Conservation (phyloP, 2,113 vertebrate species). For the Sialia sialis region DNA sequence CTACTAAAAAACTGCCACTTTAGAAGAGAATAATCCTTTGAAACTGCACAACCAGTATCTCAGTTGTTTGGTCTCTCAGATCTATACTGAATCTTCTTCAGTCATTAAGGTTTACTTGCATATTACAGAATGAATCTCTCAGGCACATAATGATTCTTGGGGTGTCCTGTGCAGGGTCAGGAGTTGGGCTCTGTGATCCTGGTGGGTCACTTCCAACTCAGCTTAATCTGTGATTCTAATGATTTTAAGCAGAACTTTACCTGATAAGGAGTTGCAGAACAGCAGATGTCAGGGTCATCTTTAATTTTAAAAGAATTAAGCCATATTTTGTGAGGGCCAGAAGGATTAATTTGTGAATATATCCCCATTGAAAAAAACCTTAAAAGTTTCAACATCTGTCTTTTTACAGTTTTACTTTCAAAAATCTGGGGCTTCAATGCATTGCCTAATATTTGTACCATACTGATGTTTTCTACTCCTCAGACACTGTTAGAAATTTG, state of each 20-base stretch:
- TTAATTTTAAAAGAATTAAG: slow-evolving; percentile 75
- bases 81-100: slow-evolving; percentile 66
- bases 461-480: slow-evolving; percentile 75
- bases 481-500: slow-evolving; percentile 71
- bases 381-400: slow-evolving; percentile 57
- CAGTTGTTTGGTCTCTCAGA: slow-evolving; percentile 65
- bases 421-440: slow-evolving; percentile 56
- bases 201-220: neutral
- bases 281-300: slow-evolving; percentile 76
- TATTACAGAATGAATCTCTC: slow-evolving; percentile 69
- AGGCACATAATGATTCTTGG: neutral
- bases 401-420: slow-evolving; percentile 75
- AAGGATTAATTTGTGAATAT: slow-evolving; percentile 68
- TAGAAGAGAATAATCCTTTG: slow-evolving; percentile 37
- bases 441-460: slow-evolving; percentile 71
- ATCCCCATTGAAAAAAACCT: slow-evolving; percentile 53
- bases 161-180: neutral
- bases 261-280: slow-evolving; percentile 60
- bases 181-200: neutral
- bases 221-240: neutral
- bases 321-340: slow-evolving; percentile 76
- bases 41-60: slow-evolving; percentile 49
- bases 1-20: slow-evolving; percentile 16
- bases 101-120: slow-evolving; percentile 66
- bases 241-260: slow-evolving; percentile 45